Percentiles rank a stretch among this genome's conserved stretches.
Evolutionary conservation across 2,888 invertebrate genomes (phyloP).

Genomic region (Ophioninae sp.): DNA sequence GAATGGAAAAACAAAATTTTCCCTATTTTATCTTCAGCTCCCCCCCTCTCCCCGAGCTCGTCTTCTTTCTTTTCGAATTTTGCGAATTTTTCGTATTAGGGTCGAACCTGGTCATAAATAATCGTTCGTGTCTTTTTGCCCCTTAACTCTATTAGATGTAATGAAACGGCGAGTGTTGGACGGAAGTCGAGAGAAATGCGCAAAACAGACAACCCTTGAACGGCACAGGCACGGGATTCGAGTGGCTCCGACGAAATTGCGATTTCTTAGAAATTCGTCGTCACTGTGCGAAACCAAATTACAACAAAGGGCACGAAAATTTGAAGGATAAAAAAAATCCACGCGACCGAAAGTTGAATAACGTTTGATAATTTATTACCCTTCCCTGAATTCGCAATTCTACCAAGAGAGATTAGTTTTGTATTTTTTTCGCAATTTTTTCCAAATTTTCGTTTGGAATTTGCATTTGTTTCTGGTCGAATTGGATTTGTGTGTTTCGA

Average conservation of each 20-base stretch:
- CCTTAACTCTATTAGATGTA: slow-evolving; percentile 34
- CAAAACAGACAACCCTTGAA: slow-evolving; percentile 51
- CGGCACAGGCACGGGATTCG: slow-evolving; percentile 21
- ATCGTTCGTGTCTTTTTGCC: slow-evolving; percentile 27
- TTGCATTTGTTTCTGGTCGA: background rate
- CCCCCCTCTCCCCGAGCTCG: slow-evolving; percentile 15
- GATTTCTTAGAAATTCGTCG: slow-evolving; percentile 16
- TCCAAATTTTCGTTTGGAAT: background rate
- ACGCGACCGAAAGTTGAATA: background rate
- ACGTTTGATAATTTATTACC: background rate
- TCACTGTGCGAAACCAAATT: background rate
- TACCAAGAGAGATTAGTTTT: background rate
- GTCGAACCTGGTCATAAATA: slow-evolving; percentile 55
- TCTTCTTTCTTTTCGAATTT: slow-evolving; percentile 40
- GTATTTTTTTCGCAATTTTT: no score
- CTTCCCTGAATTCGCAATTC: background rate
- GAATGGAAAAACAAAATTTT: slow-evolving; percentile 33
- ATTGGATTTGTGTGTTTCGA: background rate
- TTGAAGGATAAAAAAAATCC: background rate
- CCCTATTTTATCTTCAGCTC: slow-evolving; percentile 20
- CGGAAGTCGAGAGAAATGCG: slow-evolving; percentile 28
- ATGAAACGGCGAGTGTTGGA: slow-evolving; percentile 26
- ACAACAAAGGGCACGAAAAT: background rate
- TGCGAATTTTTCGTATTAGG: slow-evolving; percentile 45
- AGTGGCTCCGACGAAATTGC: slow-evolving; percentile 15